These are phyloP conservation scores for Microtus montanus DNA, from an alignment of 2,113 vertebrate genomes.

Conservation along the genomic window DNA sequence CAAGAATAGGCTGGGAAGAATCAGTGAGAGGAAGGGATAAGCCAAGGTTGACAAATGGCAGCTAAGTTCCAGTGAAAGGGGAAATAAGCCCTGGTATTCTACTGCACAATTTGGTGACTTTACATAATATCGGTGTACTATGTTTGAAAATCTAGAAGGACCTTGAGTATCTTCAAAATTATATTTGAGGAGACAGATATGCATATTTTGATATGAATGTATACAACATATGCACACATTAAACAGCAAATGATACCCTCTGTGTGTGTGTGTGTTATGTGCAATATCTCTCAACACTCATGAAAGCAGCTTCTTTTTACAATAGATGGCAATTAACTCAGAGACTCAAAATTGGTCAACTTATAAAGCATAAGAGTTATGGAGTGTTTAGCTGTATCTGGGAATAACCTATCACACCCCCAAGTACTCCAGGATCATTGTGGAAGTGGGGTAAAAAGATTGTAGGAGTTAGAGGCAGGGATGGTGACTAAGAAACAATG, in stretches of 20 bases:
- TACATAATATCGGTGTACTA: not conserved
- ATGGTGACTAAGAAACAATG: not conserved
- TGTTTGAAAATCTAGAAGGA: not conserved
- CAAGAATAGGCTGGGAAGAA: not conserved
- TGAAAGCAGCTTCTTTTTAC: not conserved
- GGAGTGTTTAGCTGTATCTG: not conserved
- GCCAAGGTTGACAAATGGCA: not conserved
- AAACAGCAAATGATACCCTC: not conserved
- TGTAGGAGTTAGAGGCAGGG: not conserved
- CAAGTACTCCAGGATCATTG: not conserved
- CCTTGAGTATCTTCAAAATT: not conserved
- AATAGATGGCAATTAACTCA: not conserved
- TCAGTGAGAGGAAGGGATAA: not conserved
- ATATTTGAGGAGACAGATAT: not conserved
- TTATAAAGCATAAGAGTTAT: not conserved
- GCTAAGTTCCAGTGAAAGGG: not conserved
- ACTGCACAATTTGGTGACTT: not conserved
- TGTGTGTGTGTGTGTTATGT: no score
- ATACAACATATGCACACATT: not conserved
- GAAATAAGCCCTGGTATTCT: not conserved
- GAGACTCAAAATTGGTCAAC: not conserved
- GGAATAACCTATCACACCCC: not conserved
- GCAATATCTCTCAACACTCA: not conserved
- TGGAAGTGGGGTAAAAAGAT: not conserved
- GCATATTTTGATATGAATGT: not conserved